These are phyloP conservation scores for Zeus faber DNA, from an alignment of 2,113 vertebrate genomes.

Conservation along the genomic window DNA sequence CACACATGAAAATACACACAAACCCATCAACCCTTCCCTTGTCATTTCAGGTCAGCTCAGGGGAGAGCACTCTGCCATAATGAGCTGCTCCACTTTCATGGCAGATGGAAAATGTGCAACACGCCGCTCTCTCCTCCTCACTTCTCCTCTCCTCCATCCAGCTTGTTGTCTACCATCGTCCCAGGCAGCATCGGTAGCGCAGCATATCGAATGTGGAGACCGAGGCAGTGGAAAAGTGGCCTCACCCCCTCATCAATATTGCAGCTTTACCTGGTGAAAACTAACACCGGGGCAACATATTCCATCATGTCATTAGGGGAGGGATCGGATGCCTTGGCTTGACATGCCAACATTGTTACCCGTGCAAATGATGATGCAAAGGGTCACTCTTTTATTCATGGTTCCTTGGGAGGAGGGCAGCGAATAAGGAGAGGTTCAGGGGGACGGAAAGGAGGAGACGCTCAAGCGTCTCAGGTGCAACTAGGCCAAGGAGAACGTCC, in stretches of 20 bases:
- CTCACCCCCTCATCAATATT: conserved; percentile 80
- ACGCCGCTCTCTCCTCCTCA: conserved; percentile 20
- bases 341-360: conserved; percentile 78
- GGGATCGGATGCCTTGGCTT: conserved; percentile 69
- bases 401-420: conserved; percentile 34
- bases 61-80: conserved; percentile 70
- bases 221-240: conserved; percentile 73
- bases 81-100: conserved; percentile 77
- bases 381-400: conserved; percentile 69
- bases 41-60: conserved; percentile 71
- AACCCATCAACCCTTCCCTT: conserved; percentile 18
- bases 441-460: conserved; percentile 37
- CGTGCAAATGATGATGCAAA: conserved; percentile 70
- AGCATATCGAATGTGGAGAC: conserved; percentile 59
- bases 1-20: conserved; percentile 20
- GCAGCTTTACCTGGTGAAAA: conserved; percentile 75
- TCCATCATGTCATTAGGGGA: conserved; percentile 78
- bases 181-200: conserved; percentile 10
- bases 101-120: conserved; percentile 78
- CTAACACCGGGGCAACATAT: conserved; percentile 73
- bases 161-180: conserved; percentile 24
- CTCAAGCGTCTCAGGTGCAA: conserved; percentile 26
- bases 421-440: conserved; percentile 22
- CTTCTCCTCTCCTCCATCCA: conserved; percentile 39
- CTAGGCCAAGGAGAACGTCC: conserved; percentile 31